Conservation (phyloP, 2,888 invertebrate genomes). For the Nemapogon koenigi region DNA sequence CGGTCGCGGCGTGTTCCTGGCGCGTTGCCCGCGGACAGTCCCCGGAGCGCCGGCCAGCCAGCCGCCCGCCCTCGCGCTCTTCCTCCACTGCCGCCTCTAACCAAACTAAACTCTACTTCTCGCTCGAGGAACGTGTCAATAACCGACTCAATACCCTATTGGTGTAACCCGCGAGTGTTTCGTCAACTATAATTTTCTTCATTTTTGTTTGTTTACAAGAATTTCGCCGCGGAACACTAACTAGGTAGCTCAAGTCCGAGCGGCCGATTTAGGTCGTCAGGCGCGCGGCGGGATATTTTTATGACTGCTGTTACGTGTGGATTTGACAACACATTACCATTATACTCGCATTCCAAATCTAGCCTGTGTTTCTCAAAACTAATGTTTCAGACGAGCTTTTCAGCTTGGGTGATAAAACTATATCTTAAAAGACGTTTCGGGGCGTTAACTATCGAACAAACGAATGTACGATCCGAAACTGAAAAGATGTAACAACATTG, state of each 20-base stretch:
- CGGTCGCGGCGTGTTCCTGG: slow-evolving; percentile 28
- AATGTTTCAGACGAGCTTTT: too few relatives aligned
- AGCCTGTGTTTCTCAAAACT: background rate
- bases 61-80: slow-evolving; percentile 34
- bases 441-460: slow-evolving; percentile 1
- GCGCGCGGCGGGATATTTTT: slow-evolving; percentile 61
- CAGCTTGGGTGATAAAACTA: background rate
- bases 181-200: too few relatives aligned
- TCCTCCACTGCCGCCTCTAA: slow-evolving; percentile 14
- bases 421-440: background rate
- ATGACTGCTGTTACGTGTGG: slow-evolving; percentile 53
- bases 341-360: slow-evolving; percentile 50
- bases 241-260: slow-evolving; percentile 28
- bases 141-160: too few relatives aligned
- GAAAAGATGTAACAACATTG: background rate
- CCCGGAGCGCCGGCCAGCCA: slow-evolving; percentile 42
- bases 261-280: slow-evolving; percentile 60
- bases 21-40: slow-evolving; percentile 43
- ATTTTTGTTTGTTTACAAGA: slow-evolving; percentile 24
- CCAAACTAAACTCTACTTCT: slow-evolving; percentile 13
- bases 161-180: too few relatives aligned
- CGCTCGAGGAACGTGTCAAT: slow-evolving; percentile 10
- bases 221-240: slow-evolving; percentile 11
- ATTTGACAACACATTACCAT: slow-evolving; percentile 29
- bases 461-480: slow-evolving; percentile 4